These are phyloP conservation scores for Agrenia bidenticulata DNA, from an alignment of 2,888 invertebrate genomes.

Conservation along the genomic window DNA sequence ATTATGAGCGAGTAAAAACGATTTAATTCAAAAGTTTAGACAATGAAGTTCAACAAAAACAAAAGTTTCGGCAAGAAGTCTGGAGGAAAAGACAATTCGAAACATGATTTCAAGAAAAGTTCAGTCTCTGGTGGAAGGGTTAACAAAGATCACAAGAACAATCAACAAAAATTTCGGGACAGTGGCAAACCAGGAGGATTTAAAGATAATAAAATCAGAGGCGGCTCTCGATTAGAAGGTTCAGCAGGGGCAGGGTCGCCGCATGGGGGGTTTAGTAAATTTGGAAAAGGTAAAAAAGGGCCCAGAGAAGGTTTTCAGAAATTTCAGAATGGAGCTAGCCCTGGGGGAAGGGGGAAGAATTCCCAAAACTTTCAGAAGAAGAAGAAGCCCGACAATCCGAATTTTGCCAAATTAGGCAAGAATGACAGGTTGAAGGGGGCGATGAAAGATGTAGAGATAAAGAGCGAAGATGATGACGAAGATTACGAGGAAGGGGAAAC, in stretches of 20 bases:
- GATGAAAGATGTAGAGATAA: neutral
- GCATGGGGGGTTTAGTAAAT: neutral
- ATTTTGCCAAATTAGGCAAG: neutral
- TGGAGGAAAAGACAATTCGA: too few relatives aligned
- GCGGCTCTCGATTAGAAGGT: neutral
- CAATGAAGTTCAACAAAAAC: too few relatives aligned
- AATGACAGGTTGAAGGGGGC: neutral
- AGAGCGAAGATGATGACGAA: neutral
- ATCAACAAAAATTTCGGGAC: too few relatives aligned
- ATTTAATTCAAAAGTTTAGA: too few relatives aligned
- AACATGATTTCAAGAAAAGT: too few relatives aligned
- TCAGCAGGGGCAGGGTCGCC: neutral
- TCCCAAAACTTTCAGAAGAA: neutral
- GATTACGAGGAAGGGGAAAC: neutral
- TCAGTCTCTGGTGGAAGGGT: too few relatives aligned
- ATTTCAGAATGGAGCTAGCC: neutral
- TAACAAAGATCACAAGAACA: too few relatives aligned
- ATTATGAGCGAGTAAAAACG: too few relatives aligned
- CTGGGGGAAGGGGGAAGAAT: neutral
- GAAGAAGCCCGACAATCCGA: neutral
- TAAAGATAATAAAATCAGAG: too few relatives aligned
- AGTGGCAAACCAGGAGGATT: too few relatives aligned
- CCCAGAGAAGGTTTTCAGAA: conserved; percentile 6
- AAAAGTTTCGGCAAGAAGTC: too few relatives aligned
- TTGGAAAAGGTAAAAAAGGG: conserved; percentile 10